Evolutionary conservation across 2,888 invertebrate species (phyloP).

Genomic region (Lithophane semibrunnea): DNA sequence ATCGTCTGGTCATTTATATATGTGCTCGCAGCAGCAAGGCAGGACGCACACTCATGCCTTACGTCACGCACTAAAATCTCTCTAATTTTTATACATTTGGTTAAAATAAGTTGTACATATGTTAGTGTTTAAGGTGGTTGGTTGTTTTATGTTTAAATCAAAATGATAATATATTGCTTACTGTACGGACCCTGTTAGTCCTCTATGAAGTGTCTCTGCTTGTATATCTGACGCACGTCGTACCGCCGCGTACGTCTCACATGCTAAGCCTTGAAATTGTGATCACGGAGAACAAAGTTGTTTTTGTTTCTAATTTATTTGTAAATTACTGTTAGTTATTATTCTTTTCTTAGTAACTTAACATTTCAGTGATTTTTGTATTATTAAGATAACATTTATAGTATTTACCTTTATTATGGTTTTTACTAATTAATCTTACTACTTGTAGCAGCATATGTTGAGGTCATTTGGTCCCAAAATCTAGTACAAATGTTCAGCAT

Average conservation of each 20-base stretch:
- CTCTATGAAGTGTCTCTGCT: conserved; percentile 74
- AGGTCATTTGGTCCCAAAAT: conserved; percentile 85
- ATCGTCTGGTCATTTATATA: conserved; percentile 79
- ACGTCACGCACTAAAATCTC: conserved; percentile 82
- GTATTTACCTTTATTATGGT: conserved; percentile 73
- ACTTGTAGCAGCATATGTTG: conserved; percentile 67
- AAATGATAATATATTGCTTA: conserved; percentile 85
- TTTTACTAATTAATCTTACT: conserved; percentile 69
- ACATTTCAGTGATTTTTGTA: conserved; percentile 72
- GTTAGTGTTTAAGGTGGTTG: conserved; percentile 81
- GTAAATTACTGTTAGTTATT: conserved; percentile 87
- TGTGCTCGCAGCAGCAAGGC: conserved; percentile 61
- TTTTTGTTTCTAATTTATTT: conserved; percentile 91
- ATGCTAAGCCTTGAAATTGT: conserved; percentile 80
- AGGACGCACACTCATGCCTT: conserved; percentile 64
- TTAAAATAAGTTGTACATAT: conserved; percentile 81
- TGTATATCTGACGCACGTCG: conserved; percentile 56
- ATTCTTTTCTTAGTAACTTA: conserved; percentile 74
- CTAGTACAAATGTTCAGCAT: conserved; percentile 78
- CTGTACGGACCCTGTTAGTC: conserved; percentile 70
- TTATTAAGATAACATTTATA: conserved; percentile 72
- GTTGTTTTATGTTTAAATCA: conserved; percentile 84
- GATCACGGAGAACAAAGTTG: conserved; percentile 89
- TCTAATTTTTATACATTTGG: conserved; percentile 81
- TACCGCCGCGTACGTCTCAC: conserved; percentile 63